Evolutionary conservation across 2,888 invertebrate genomes (phyloP).

Genomic region (Dascillus cervinus): DNA sequence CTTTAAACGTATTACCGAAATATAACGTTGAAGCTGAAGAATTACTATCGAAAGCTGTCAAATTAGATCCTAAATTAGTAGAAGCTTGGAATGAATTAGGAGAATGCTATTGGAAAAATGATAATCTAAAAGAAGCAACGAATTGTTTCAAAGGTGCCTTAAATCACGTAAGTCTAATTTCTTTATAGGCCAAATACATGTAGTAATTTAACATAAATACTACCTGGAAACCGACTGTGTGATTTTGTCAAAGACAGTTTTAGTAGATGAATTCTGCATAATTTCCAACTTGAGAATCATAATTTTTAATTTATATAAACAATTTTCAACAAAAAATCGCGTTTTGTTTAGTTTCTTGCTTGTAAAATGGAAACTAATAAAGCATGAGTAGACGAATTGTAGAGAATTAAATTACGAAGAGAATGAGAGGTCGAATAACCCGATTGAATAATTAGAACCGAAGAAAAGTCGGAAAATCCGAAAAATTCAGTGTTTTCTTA

Average conservation of each 20-base stretch:
- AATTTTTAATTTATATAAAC: no score
- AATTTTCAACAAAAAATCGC: no score
- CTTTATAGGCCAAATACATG: background rate
- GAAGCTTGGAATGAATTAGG: conserved; percentile 87
- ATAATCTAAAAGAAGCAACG: conserved; percentile 70
- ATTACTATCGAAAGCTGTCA: conserved; percentile 73
- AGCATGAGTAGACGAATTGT: conserved; percentile 19
- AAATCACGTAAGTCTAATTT: conserved; percentile 48
- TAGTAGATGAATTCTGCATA: no score
- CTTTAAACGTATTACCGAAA: conserved; percentile 62
- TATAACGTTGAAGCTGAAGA: conserved; percentile 66
- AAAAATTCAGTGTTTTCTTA: no score
- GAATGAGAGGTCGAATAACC: no score
- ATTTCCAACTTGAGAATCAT: no score
- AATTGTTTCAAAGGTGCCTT: conserved; percentile 76
- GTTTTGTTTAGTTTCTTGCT: no score
- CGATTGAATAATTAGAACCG: no score
- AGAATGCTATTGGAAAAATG: conserved; percentile 82
- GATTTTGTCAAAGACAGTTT: no score
- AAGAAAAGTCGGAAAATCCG: no score
- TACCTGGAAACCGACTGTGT: no score
- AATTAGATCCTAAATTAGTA: conserved; percentile 70
- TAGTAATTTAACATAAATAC: conserved; percentile 4
- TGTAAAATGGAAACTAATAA: conserved; percentile 2
- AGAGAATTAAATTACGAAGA: no score